Evolutionary conservation across 1,140 invertebrate genomes (phyloP).

Genomic region (Acromyrmex heyeri): DNA sequence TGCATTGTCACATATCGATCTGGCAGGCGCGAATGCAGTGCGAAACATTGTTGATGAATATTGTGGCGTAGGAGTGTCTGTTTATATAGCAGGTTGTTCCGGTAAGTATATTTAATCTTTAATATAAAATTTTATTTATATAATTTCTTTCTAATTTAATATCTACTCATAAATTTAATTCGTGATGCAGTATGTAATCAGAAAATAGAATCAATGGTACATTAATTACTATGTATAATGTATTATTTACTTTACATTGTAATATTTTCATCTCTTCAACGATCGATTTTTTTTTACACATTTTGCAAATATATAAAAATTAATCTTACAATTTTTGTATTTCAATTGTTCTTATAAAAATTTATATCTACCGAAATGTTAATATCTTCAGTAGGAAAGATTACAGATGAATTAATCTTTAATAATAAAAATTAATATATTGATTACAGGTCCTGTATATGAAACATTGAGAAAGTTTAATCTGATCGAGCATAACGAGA

Average conservation of each 20-base stretch:
- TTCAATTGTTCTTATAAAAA: background rate
- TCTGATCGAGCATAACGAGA: constrained; percentile 86
- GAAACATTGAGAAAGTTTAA: constrained; percentile 89
- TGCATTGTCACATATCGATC: constrained; percentile 91
- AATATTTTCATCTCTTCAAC: background rate
- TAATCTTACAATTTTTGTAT: background rate
- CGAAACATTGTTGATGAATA: constrained; percentile 88
- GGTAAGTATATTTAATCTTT: constrained; percentile 82
- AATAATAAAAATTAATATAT: background rate
- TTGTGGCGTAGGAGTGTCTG: constrained; percentile 86
- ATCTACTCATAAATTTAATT: background rate
- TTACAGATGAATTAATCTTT: background rate
- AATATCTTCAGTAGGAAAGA: background rate
- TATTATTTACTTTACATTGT: background rate
- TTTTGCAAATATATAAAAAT: background rate
- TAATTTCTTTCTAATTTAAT: background rate
- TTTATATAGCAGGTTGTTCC: constrained; percentile 89
- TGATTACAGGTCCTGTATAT: constrained; percentile 87
- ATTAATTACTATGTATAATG: constrained; percentile 1
- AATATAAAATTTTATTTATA: background rate
- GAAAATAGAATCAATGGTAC: background rate
- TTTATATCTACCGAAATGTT: background rate
- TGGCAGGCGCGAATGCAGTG: constrained; percentile 89
- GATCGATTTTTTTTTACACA: background rate
- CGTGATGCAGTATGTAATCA: background rate